These are phyloP conservation scores for Ptychoptera albimana DNA, from an alignment of 2,888 invertebrate genomes.

Conservation along the genomic window DNA sequence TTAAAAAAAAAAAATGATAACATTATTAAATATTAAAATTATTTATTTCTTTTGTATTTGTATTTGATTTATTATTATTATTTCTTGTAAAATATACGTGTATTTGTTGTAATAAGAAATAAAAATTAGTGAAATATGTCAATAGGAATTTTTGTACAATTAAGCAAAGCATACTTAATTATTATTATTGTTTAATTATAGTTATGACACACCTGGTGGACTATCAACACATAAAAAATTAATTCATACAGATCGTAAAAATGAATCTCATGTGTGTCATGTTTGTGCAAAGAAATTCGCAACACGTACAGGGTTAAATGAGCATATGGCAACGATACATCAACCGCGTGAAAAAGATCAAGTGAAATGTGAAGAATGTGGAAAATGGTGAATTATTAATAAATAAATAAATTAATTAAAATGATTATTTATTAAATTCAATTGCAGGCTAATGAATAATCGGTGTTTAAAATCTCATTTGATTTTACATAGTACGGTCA, in stretches of 20 bases:
- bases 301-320: conserved; percentile 8
- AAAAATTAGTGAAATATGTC: too few species aligned
- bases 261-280: conserved; percentile 8
- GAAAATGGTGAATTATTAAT: conserved; percentile 6
- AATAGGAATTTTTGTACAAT: too few species aligned
- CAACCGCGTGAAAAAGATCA: conserved; percentile 10
- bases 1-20: too few species aligned
- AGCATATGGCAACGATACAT: conserved; percentile 8
- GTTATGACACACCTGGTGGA: conserved; percentile 9
- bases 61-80: too few species aligned
- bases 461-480: conserved; percentile 11
- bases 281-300: conserved; percentile 10
- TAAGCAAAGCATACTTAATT: too few species aligned
- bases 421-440: neutral
- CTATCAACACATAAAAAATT: conserved; percentile 8
- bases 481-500: conserved; percentile 7
- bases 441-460: conserved; percentile 8
- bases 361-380: conserved; percentile 8
- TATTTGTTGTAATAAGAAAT: too few species aligned
- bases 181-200: neutral
- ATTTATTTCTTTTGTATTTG: too few species aligned
- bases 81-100: too few species aligned
- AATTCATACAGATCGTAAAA: conserved; percentile 3
- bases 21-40: too few species aligned
- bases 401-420: neutral